Evolutionary conservation across 2,113 vertebrate genomes (phyloP), one percentile per base, ranked within the genome.

Genomic region (Psettodes erumei): DNA sequence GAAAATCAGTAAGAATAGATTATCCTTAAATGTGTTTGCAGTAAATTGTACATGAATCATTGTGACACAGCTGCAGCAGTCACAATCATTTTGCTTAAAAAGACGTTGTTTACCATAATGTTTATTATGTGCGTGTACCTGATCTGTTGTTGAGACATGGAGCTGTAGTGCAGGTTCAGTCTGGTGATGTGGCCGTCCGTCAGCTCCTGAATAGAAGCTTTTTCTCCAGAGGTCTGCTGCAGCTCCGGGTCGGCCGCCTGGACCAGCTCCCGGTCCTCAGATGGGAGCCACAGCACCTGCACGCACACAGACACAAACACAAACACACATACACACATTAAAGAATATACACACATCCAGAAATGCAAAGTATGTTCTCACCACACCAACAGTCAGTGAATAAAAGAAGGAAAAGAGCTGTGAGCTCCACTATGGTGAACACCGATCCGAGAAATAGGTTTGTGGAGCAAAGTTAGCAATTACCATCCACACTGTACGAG

Each of bases 161-260:
- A 87, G 71, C 94, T 96, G 91, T 97, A 97, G 85, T 93, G 94
- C 35, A 97, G 91, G 75, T 97, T 97, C 63, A 97, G 94, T 50
- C 90, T 92, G 60, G 80, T 91, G 30, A 97, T 95, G 35, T 94
- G 92, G 16, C 82, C 42, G 38, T 78, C 86, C 38, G 89, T 66
- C 0, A 97, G 89, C 0, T 95, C 87, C 77, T 95, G 86, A 4
- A 96, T 61, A 0, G 94, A 92, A 2, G 84, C 92, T 33, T 87
- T 94, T 18, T 30, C 80, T 30, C 94, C 94, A 3, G 90, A 82
- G 0, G 92, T 94, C 81, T 97, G 96, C 84, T 96, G 95, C 77
- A 96, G 94, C 4, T 92, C 90, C 0, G 96, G 95, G 45, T 95
- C 92, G 0, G 88, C 35, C 27, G 87, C 59, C 6, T 93, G 93